phyloP scores from a whole-genome alignment of 2,888 invertebrate genomes.

The Prosapia bicincta region DNA sequence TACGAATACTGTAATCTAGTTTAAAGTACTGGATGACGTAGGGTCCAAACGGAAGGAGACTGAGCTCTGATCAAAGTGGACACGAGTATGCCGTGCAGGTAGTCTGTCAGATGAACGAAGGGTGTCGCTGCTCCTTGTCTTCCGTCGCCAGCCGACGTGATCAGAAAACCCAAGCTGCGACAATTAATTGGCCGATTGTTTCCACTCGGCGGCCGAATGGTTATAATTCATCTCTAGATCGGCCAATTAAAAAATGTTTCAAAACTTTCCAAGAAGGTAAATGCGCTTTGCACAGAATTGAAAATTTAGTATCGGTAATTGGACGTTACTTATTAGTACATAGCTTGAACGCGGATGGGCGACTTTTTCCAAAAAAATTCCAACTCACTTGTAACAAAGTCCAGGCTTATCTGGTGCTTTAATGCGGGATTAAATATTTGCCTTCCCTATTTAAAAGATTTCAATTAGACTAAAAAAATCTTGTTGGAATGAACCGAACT shows the following conservation, averaged over 20 bases:
- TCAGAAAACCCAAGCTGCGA: not conserved
- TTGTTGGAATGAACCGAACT: too few relatives aligned
- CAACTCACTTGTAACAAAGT: too few relatives aligned
- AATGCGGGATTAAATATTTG: too few relatives aligned
- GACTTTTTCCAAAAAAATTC: too few relatives aligned
- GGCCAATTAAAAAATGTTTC: not conserved
- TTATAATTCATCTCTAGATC: not conserved
- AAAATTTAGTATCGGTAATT: not conserved
- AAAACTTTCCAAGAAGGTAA: not conserved
- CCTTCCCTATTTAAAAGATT: too few relatives aligned
- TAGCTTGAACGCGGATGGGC: too few relatives aligned
- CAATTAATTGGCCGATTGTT: slow-evolving; percentile 2
- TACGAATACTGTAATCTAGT: too few relatives aligned
- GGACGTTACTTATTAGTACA: not conserved
- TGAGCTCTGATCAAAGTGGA: too few relatives aligned
- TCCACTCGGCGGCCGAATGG: not conserved
- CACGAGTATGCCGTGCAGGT: too few relatives aligned
- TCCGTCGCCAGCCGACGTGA: not conserved
- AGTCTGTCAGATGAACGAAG: not conserved
- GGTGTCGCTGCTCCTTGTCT: not conserved
- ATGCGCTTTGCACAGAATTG: not conserved
- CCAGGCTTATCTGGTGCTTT: too few relatives aligned
- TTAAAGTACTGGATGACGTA: too few relatives aligned
- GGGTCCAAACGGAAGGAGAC: not conserved
- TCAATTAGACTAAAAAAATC: too few relatives aligned